Evolutionary conservation across 1,140 invertebrate species (phyloP).

Genomic region (Ostrea edulis): DNA sequence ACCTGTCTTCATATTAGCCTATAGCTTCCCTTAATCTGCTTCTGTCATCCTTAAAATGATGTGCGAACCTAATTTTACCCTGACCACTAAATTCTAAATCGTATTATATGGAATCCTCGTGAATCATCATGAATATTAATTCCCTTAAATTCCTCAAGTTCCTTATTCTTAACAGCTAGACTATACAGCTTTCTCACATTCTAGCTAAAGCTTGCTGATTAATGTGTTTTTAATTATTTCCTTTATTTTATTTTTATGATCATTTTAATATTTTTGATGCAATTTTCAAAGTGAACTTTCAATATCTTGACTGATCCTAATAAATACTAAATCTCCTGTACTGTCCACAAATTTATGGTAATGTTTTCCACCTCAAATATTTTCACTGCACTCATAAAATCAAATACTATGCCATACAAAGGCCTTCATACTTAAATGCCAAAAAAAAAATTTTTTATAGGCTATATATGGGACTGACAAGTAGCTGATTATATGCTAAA

Average conservation of each 20-base stretch:
- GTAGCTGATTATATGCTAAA: too few relatives aligned
- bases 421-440: too few relatives aligned
- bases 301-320: not conserved
- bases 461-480: too few relatives aligned
- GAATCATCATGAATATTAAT: not conserved
- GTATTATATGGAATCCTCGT: not conserved
- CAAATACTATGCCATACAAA: not conserved
- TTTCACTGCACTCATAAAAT: not conserved
- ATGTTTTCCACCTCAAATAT: not conserved
- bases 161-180: not conserved
- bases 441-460: too few relatives aligned
- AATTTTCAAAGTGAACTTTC: not conserved
- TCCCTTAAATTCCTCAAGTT: not conserved
- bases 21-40: not conserved
- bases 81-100: not conserved
- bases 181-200: not conserved
- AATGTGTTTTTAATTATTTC: slow-evolving; percentile 1
- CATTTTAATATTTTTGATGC: not conserved
- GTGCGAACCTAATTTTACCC: not conserved
- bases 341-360: slow-evolving; percentile 7
- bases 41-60: not conserved
- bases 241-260: not conserved
- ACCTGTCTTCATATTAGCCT: not conserved
- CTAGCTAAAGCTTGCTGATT: not conserved
- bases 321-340: not conserved